Conservation (phyloP, 2,888 invertebrate species). For the Timema cristinae region DNA sequence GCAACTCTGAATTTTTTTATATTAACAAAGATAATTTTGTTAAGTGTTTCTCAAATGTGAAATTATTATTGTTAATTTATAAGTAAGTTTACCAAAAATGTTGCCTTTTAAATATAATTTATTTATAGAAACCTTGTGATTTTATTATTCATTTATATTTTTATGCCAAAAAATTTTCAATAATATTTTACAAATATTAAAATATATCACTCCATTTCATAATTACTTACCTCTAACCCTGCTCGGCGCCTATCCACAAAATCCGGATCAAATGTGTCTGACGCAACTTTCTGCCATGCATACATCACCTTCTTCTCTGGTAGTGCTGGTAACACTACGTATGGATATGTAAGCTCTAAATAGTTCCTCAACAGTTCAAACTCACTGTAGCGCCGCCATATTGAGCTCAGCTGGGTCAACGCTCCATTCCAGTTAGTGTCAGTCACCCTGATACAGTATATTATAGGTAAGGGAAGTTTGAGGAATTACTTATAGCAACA, state of each 20-base stretch:
- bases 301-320: slow-evolving; percentile 72
- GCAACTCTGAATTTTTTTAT: too few relatives aligned
- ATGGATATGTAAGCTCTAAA: slow-evolving; percentile 73
- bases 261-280: slow-evolving; percentile 78
- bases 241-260: slow-evolving; percentile 79
- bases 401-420: slow-evolving; percentile 59
- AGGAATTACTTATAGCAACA: too few relatives aligned
- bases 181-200: too few relatives aligned
- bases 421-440: slow-evolving; percentile 59
- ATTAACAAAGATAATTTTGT: too few relatives aligned
- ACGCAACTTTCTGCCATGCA: slow-evolving; percentile 69
- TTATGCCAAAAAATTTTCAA: too few relatives aligned
- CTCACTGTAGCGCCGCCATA: slow-evolving; percentile 79
- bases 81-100: too few relatives aligned
- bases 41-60: too few relatives aligned
- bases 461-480: not conserved
- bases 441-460: slow-evolving; percentile 53
- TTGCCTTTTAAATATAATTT: too few relatives aligned
- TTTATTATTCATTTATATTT: too few relatives aligned
- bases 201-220: too few relatives aligned
- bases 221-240: slow-evolving; percentile 59
- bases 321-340: slow-evolving; percentile 72
- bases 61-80: too few relatives aligned
- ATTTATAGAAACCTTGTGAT: too few relatives aligned
- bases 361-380: slow-evolving; percentile 77